These are phyloP conservation scores for Catostomus latipinnis DNA, from an alignment of 2,797 vertebrate species.

Conservation along the genomic window DNA sequence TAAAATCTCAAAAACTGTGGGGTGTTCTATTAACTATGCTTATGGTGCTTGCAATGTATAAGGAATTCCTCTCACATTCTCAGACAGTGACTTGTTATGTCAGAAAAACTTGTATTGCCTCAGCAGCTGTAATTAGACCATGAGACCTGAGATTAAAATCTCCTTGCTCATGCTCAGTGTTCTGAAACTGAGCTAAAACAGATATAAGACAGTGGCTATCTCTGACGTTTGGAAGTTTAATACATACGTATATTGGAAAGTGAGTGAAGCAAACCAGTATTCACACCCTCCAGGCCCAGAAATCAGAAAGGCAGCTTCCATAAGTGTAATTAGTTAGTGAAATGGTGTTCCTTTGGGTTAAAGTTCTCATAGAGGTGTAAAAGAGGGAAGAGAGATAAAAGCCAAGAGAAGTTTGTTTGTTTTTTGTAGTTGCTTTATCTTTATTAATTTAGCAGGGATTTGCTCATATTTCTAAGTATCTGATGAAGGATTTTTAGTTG, in stretches of 20 bases:
- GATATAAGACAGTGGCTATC: slow-evolving; percentile 37
- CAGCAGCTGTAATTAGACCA: slow-evolving; percentile 9
- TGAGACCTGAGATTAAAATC: slow-evolving; percentile 36
- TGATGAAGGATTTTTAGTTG: background rate
- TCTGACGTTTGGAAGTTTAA: slow-evolving; percentile 36
- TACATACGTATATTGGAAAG: slow-evolving; percentile 11
- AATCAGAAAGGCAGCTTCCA: slow-evolving; percentile 1
- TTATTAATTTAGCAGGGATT: slow-evolving; percentile 9
- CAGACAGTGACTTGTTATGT: background rate
- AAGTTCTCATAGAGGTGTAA: background rate
- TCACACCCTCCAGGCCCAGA: slow-evolving; percentile 2
- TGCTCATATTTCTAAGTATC: slow-evolving; percentile 4
- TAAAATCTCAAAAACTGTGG: background rate
- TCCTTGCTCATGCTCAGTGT: slow-evolving; percentile 23
- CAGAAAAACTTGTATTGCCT: slow-evolving; percentile 12
- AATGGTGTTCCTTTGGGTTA: slow-evolving; percentile 34
- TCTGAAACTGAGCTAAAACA: slow-evolving; percentile 34
- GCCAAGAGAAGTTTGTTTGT: slow-evolving; percentile 32
- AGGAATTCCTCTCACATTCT: slow-evolving; percentile 3
- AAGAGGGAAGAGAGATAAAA: slow-evolving; percentile 21
- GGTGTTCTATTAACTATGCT: background rate
- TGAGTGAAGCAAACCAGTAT: slow-evolving; percentile 21
- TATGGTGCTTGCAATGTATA: background rate
- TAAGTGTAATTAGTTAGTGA: slow-evolving; percentile 6
- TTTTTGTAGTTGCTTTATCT: slow-evolving; percentile 8